Evolutionary conservation across 2,888 invertebrate genomes (phyloP).

Genomic region (Neria commutata): DNA sequence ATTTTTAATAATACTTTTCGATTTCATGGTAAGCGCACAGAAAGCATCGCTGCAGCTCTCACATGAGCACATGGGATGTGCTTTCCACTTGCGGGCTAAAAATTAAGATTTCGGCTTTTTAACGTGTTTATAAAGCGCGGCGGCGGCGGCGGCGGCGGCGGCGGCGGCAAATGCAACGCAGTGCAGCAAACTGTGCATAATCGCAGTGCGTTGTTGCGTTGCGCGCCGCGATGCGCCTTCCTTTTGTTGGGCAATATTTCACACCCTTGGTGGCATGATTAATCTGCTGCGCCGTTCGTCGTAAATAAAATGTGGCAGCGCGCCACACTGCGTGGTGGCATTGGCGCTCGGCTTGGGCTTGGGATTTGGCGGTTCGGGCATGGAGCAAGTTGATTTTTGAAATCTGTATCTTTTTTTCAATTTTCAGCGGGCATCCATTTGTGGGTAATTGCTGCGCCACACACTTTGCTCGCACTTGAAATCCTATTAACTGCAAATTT

Average conservation of each 20-base stretch:
- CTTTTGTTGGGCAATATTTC: constrained; percentile 30
- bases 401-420: constrained; percentile 2
- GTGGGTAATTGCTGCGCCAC: background rate
- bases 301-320: constrained; percentile 22
- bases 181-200: constrained; percentile 9
- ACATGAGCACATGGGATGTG: background rate
- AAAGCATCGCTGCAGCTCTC: background rate
- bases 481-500: constrained; percentile 38
- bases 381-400: constrained; percentile 12
- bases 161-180: too few species aligned
- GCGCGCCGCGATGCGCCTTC: background rate
- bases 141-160: too few species aligned
- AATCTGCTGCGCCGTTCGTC: constrained; percentile 28
- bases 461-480: constrained; percentile 27
- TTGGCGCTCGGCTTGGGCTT: constrained; percentile 10
- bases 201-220: background rate
- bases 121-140: background rate
- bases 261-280: constrained; percentile 39
- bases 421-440: background rate
- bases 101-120: background rate
- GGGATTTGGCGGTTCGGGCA: background rate
- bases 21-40: background rate
- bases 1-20: background rate
- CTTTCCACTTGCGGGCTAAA: background rate
- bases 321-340: constrained; percentile 12